phyloP scores from a whole-genome alignment of 2,113 vertebrate species.

The Clarias magur region DNA sequence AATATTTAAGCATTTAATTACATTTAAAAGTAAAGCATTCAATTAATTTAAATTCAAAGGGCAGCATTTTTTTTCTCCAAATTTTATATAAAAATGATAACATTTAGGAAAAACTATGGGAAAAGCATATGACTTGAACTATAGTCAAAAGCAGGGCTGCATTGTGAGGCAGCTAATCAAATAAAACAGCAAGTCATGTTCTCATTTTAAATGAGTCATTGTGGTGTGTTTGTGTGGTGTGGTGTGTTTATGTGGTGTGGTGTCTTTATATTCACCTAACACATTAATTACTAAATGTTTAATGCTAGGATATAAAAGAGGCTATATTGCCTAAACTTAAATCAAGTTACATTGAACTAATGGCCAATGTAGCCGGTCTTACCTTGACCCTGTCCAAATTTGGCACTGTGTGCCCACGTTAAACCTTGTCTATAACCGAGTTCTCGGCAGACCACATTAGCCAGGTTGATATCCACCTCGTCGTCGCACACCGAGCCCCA shows the following conservation, averaged over 20 bases:
- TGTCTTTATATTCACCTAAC: background rate
- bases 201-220: background rate
- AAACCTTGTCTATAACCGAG: constrained; percentile 82
- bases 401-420: constrained; percentile 93
- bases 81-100: background rate
- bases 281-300: background rate
- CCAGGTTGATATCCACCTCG: constrained; percentile 80
- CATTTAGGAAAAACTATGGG: background rate
- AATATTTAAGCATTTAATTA: no score
- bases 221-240: background rate
- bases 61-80: no score
- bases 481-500: constrained; percentile 96
- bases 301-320: background rate
- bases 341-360: background rate
- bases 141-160: background rate
- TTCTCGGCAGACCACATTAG: constrained; percentile 83
- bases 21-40: no score
- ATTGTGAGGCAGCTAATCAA: no score
- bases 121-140: background rate
- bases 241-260: background rate
- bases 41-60: no score
- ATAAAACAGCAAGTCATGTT: background rate
- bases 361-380: constrained; percentile 29
- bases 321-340: background rate
- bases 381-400: constrained; percentile 89